Evolutionary conservation across 2,113 vertebrate species (phyloP), one percentile per base, ranked within the genome.

Genomic region (Mirounga angustirostris): DNA sequence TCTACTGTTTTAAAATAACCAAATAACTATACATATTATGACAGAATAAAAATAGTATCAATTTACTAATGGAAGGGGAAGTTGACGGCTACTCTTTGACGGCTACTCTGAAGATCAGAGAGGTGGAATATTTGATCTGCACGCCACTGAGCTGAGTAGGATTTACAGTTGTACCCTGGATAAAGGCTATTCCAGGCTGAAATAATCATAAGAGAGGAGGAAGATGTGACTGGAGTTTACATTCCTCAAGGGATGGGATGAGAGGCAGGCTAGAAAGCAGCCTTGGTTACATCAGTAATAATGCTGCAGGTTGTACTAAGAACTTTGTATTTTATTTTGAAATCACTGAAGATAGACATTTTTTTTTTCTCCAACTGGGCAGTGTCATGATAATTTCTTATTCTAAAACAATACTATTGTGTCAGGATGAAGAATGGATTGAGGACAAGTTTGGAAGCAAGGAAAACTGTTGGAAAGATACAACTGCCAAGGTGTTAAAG

Each of bases 331-430:
- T 69, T 84, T 83, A 76, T 89, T 76, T 24, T 89, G 50, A 56
- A 74, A 84, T 69, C 24, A 69, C 13, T 78, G 43, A 30, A 78
- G 1, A 43, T 3, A 83, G 18, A 65, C 4, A 50, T 69, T 61
- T 69, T 61, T 24, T 24, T n/a, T 52, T 15, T 5, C 1, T 2
- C 43, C 63, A 63, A 2, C 3, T n/a, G 5, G 1, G 11, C 10
- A 65, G 7, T 14, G 4, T 33, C 19, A 52, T n/a, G 14, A 52
- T 46, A n/a, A 11, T 4, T 58, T 86, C 67, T 94, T 63, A 73
- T 91, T 69, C 15, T 78, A 54, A 91, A 58, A 74, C 19, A 3
- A 19, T 46, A 73, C 28, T 71, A 73, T 40, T 52, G 2, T 22
- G 74, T 19, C 26, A 69, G 30, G 4, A 76, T 91, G 74, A 73